A percentile compares a stretch with the other conserved stretches of the same genome.
Conservation (phyloP, 2,888 invertebrate species). For the Rhamphomyia laevipes region DNA sequence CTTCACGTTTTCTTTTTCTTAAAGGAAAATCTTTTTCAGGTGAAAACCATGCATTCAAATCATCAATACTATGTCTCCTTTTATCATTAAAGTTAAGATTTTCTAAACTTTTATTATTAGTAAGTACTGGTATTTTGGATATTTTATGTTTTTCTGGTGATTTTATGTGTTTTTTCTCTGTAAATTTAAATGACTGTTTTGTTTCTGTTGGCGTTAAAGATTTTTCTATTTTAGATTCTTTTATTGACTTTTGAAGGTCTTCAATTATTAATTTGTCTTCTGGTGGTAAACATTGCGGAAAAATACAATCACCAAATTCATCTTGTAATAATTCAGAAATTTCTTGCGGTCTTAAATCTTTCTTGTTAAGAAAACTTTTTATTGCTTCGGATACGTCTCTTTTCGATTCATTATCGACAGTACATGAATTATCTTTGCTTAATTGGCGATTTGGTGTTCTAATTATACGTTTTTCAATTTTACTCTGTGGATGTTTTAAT, state of each 20-base stretch:
- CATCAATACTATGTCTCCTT: slow-evolving; percentile 16
- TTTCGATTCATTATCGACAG: not conserved
- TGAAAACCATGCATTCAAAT: slow-evolving; percentile 17
- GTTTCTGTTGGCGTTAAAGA: not conserved
- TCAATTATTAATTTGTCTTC: slow-evolving; percentile 7
- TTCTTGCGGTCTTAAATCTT: slow-evolving; percentile 8
- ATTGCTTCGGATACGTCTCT: slow-evolving; percentile 9
- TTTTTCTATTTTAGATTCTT: not conserved
- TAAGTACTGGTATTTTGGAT: slow-evolving; percentile 6
- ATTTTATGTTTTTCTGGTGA: not conserved
- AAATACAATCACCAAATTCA: slow-evolving; percentile 11
- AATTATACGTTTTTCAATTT: not conserved
- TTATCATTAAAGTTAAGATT: slow-evolving; percentile 3
- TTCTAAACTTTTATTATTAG: slow-evolving; percentile 6
- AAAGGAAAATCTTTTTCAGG: slow-evolving; percentile 4
- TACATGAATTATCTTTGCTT: not conserved
- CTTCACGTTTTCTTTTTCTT: slow-evolving; percentile 10
- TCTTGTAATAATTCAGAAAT: slow-evolving; percentile 9
- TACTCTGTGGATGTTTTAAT: not conserved
- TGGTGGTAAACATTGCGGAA: slow-evolving; percentile 3
- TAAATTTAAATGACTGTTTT: not conserved
- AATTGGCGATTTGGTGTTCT: not conserved
- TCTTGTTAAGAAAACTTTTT: slow-evolving; percentile 8
- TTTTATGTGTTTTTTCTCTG: slow-evolving; percentile 1
- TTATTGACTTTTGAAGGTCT: slow-evolving; percentile 6